Conservation (phyloP, 2,888 invertebrate genomes). For the Yponomeuta evonymella region DNA sequence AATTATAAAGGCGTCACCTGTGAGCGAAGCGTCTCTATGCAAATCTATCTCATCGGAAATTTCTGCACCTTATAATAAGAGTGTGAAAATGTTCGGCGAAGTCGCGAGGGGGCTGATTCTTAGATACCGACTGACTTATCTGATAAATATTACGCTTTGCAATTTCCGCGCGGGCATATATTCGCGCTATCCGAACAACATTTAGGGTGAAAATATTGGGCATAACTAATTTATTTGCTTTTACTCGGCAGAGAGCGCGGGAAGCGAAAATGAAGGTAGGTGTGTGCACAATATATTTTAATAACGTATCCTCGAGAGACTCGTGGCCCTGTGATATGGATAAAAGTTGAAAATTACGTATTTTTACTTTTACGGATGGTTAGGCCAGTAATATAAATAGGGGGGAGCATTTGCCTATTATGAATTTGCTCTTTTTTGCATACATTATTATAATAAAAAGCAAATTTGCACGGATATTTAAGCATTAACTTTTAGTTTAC, state of each 20-base stretch:
- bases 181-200: slow-evolving; percentile 53
- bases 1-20: slow-evolving; percentile 71
- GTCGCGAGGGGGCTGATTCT: slow-evolving; percentile 37
- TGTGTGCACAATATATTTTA: slow-evolving; percentile 67
- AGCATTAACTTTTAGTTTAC: too few relatives aligned
- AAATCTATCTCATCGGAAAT: slow-evolving; percentile 56
- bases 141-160: slow-evolving; percentile 62
- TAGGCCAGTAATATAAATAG: slow-evolving; percentile 48
- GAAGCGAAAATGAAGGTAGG: slow-evolving; percentile 48
- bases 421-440: slow-evolving; percentile 27
- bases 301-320: slow-evolving; percentile 66
- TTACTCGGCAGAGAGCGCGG: slow-evolving; percentile 35
- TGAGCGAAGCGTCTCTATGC: slow-evolving; percentile 59
- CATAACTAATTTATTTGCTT: slow-evolving; percentile 67
- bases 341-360: slow-evolving; percentile 60
- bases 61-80: slow-evolving; percentile 68
- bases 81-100: slow-evolving; percentile 41
- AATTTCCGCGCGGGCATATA: slow-evolving; percentile 65
- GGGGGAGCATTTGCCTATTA: slow-evolving; percentile 31
- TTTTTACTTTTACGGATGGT: slow-evolving; percentile 58
- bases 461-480: too few relatives aligned
- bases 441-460: background rate
- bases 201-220: slow-evolving; percentile 69
- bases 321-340: slow-evolving; percentile 50
- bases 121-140: slow-evolving; percentile 54